Base-by-base conservation (phyloP, 2,888 invertebrate species). In the Caenorhabditis sulstoni region DNA sequence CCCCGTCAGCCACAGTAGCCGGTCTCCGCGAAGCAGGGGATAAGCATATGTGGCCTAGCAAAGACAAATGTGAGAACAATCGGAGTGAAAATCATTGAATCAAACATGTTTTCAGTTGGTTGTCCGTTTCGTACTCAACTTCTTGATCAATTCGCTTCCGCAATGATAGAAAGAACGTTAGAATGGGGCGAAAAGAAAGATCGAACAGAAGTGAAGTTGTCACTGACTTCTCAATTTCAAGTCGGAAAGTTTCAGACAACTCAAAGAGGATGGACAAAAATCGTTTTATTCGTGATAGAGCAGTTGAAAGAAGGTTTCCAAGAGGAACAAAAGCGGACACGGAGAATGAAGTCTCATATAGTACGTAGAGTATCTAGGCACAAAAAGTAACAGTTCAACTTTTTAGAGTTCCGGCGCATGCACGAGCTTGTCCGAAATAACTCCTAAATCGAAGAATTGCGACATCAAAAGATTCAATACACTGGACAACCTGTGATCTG, bases 171-270 rank as follows among this genome's bases (percentile, higher is more conserved):
- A 50, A 23, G 84, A 35, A 84, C 85, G 1, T 49, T 84, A 22
- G 84, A 85, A 65, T 85, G 85, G 85, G 85, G 85, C 45, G 83
- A 83, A 53, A 84, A 82, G 49, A 83, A 81, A 58, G 79, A 81
- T 53, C 52, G 85, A 52, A 84, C 82, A n/a, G 84, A 83, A 71
- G 83, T 35, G 1, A 29, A 14, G n/a, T n/a, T n/a, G n/a, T n/a
- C n/a, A n/a, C n/a, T n/a, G n/a, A n/a, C n/a, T n/a, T n/a, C n/a
- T n/a, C n/a, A n/a, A n/a, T n/a, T n/a, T n/a, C 45, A 11, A 29
- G 5, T 22, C 11, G 11, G 20, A 22, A n/a, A 47, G 18, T 41
- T 65, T 45, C 59, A 82, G 84, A 76, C 82, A 11, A 82, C 82
- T 11, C 85, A 85, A 74, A 71, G 64, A 55, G 85, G 82, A 9